phyloP scores from a whole-genome alignment of 2,797 vertebrate species.

The Oreochromis mossambicus region DNA sequence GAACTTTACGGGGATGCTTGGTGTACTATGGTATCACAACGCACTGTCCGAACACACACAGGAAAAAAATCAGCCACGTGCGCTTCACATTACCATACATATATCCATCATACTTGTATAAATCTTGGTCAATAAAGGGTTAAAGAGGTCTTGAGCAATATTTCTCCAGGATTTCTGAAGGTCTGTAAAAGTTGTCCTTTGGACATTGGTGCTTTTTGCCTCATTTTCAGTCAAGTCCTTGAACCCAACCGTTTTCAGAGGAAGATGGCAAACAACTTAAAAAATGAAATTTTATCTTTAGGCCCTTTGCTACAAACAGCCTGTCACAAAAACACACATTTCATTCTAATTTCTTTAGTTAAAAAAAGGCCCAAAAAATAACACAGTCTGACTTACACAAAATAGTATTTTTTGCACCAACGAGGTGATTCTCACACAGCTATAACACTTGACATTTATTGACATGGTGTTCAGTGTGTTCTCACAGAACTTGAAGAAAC shows the following conservation, averaged over 20 bases:
- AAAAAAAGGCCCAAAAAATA: neutral
- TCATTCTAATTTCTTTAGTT: neutral
- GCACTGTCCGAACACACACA: neutral
- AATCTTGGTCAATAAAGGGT: neutral
- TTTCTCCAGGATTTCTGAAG: neutral
- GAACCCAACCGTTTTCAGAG: neutral
- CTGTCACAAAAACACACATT: neutral
- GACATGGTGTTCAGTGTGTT: neutral
- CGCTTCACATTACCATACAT: neutral
- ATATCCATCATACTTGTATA: neutral
- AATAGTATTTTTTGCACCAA: neutral
- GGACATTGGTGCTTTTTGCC: neutral
- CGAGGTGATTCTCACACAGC: neutral
- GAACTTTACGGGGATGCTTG: neutral
- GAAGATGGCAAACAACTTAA: rapidly evolving
- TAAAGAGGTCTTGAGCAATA: neutral
- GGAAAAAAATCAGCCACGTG: neutral
- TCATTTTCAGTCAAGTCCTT: neutral
- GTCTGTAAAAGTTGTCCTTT: neutral
- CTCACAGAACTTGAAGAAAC: neutral
- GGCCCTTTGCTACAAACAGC: too few relatives aligned
- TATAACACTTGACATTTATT: neutral
- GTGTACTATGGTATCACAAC: neutral
- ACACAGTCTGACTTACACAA: neutral
- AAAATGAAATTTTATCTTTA: neutral